Percentiles rank a stretch among this genome's conserved stretches.
phyloP scores from a whole-genome alignment of 2,888 invertebrate species.

The Agrotis puta region DNA sequence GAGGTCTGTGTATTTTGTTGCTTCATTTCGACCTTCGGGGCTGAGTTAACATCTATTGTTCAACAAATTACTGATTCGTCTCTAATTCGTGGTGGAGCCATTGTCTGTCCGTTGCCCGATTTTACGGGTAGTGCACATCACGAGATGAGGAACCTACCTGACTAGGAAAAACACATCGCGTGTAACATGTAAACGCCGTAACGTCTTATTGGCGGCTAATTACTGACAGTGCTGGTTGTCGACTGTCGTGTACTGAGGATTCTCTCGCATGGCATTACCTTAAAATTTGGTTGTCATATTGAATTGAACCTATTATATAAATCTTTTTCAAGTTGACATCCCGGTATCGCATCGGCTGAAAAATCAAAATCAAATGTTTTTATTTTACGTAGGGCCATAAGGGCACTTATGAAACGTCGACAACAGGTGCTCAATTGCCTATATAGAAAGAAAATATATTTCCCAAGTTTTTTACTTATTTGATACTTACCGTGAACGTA shows the following conservation, averaged over 20 bases:
- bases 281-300: not conserved
- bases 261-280: conserved; percentile 19
- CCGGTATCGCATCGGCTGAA: too few relatives aligned
- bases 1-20: conserved; percentile 75
- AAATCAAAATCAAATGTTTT: too few relatives aligned
- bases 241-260: conserved; percentile 18
- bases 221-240: conserved; percentile 24
- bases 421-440: too few relatives aligned
- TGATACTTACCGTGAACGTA: not conserved
- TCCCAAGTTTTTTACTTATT: too few relatives aligned
- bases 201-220: conserved; percentile 43
- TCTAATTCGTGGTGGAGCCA: conserved; percentile 84
- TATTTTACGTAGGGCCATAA: too few relatives aligned
- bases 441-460: too few relatives aligned
- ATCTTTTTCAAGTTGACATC: not conserved
- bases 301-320: not conserved
- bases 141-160: conserved; percentile 59
- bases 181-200: conserved; percentile 56
- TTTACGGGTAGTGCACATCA: conserved; percentile 82
- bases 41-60: conserved; percentile 88
- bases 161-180: conserved; percentile 65
- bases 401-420: too few relatives aligned
- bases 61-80: conserved; percentile 85
- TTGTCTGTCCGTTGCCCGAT: conserved; percentile 85
- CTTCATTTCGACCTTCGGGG: conserved; percentile 84